Evolutionary conservation across 2,797 vertebrate genomes (phyloP).

Genomic region (Pseudocheirus occidentalis): DNA sequence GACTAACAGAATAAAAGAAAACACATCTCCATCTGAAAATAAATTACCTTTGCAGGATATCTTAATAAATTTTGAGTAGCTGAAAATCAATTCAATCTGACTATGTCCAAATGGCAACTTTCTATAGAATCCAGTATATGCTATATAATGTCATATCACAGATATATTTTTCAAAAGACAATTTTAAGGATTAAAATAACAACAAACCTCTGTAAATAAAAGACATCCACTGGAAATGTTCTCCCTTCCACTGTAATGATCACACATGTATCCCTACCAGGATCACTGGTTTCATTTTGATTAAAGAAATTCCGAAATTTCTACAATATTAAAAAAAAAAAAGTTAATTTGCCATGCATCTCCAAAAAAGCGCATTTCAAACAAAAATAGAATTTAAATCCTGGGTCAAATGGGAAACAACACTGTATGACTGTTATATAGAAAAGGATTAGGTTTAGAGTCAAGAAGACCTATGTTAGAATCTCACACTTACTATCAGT

Average conservation of each 20-base stretch:
- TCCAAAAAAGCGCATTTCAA: not conserved
- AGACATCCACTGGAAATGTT: slow-evolving; percentile 96
- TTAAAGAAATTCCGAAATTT: slow-evolving; percentile 99
- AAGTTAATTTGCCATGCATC: slow-evolving; percentile 34
- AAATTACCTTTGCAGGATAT: not conserved
- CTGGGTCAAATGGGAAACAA: not conserved
- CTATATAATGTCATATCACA: not conserved
- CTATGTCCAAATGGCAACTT: not conserved
- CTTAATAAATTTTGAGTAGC: not conserved
- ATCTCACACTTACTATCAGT: not conserved
- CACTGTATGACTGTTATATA: slow-evolving; percentile 9
- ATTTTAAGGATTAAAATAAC: slow-evolving; percentile 56
- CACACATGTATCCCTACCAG: slow-evolving; percentile 95
- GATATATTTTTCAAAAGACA: slow-evolving; percentile 7
- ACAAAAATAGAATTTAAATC: not conserved
- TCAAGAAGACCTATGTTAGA: not conserved
- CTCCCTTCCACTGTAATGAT: slow-evolving; percentile 97
- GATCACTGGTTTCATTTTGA: slow-evolving; percentile 93
- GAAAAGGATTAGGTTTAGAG: not conserved
- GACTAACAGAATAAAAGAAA: slow-evolving; percentile 57
- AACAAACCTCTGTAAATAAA: slow-evolving; percentile 96
- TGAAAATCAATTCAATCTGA: not conserved
- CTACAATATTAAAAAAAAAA: slow-evolving; percentile 81
- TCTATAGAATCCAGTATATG: not conserved
- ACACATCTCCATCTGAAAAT: slow-evolving; percentile 45